phyloP scores from a whole-genome alignment of 2,888 invertebrate species.

The Serrognathus titanus region DNA sequence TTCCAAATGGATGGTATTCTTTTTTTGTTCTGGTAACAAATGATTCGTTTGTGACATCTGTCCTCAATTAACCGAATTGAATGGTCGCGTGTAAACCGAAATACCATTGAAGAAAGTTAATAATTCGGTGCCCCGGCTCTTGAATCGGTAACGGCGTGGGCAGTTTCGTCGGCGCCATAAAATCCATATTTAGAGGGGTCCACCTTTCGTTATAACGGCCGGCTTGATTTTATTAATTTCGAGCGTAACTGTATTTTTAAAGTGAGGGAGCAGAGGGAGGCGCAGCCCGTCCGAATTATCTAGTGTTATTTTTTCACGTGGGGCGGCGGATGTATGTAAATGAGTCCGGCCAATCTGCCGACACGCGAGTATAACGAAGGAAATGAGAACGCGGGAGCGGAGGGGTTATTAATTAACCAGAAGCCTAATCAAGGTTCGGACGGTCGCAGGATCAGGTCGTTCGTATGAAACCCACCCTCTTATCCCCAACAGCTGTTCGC shows the following conservation, averaged over 20 bases:
- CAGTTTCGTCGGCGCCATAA: not conserved
- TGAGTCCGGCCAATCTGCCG: conserved; percentile 41
- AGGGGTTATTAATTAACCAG: conserved; percentile 58
- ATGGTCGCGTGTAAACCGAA: not conserved
- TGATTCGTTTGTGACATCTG: no score
- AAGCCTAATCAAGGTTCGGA: conserved; percentile 54
- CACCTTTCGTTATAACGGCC: not conserved
- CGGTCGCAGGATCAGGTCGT: conserved; percentile 25
- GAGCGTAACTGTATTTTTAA: conserved; percentile 7
- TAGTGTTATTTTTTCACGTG: conserved; percentile 23
- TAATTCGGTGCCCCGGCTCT: not conserved
- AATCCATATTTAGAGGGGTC: not conserved
- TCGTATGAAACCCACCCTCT: conserved; percentile 32
- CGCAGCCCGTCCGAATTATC: conserved; percentile 22
- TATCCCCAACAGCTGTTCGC: conserved; percentile 11
- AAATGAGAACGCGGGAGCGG: conserved; percentile 39
- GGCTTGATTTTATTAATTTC: conserved; percentile 3
- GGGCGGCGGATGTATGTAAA: conserved; percentile 36
- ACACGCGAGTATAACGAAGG: conserved; percentile 44
- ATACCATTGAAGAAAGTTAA: not conserved
- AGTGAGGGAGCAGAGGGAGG: conserved; percentile 15
- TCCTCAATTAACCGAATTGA: no score
- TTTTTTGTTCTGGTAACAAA: no score
- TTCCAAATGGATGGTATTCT: no score
- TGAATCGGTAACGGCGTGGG: not conserved